A percentile compares a stretch with the other conserved stretches of the same genome.
Conservation (phyloP, 2,888 invertebrate species). For the Tetramorium bicarinatum region DNA sequence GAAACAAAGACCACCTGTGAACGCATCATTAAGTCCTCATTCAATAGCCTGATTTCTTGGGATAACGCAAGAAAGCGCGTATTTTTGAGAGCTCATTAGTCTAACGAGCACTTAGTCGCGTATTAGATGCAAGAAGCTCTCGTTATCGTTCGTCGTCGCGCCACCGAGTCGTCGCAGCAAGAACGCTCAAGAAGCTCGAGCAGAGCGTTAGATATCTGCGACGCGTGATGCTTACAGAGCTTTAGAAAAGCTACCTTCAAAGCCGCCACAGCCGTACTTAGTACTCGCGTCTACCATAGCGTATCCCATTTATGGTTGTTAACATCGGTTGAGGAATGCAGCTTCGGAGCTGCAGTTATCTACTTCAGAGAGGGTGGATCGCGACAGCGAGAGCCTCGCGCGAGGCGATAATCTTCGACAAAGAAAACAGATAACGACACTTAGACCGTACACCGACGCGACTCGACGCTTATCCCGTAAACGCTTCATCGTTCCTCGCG, state of each 20-base stretch:
- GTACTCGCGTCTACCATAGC: background rate
- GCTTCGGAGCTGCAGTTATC: constrained; percentile 19
- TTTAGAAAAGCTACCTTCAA: background rate
- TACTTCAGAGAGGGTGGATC: background rate
- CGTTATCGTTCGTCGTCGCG: constrained; percentile 38
- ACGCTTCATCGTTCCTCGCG: constrained; percentile 68
- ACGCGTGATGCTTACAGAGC: background rate
- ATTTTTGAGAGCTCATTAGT: constrained; percentile 55
- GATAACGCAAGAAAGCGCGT: constrained; percentile 37
- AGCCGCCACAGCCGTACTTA: background rate
- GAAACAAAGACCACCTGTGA: constrained; percentile 38
- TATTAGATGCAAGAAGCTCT: constrained; percentile 42
- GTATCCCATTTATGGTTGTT: constrained; percentile 2
- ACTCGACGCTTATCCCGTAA: constrained; percentile 36
- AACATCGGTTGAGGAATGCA: constrained; percentile 13
- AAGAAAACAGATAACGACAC: constrained; percentile 46
- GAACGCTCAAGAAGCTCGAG: constrained; percentile 15
- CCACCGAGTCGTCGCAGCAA: background rate
- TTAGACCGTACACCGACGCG: constrained; percentile 40
- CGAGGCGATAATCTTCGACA: constrained; percentile 33
- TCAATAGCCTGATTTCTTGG: constrained; percentile 16
- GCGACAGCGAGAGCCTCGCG: constrained; percentile 16
- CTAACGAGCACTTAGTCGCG: constrained; percentile 50
- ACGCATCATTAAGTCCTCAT: constrained; percentile 50
- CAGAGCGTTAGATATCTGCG: constrained; percentile 3